Evolutionary conservation across 2,888 invertebrate species (phyloP).

Genomic region (Monopis laevigella): DNA sequence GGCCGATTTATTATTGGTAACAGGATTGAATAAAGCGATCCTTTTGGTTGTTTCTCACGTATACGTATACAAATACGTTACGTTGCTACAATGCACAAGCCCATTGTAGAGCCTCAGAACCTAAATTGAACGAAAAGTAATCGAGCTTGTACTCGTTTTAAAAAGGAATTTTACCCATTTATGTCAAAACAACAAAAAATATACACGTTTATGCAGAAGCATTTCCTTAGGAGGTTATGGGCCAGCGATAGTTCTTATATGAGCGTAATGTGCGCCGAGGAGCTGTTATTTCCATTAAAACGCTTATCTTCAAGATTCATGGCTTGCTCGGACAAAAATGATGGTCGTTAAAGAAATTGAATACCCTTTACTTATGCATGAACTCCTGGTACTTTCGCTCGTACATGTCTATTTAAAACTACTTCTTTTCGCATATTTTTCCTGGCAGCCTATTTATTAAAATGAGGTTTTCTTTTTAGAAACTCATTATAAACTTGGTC

Average conservation of each 20-base stretch:
- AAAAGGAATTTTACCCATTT: not conserved
- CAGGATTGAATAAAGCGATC: too few relatives aligned
- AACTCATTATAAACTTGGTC: too few relatives aligned
- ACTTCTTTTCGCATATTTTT: too few relatives aligned
- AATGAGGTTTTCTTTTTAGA: too few relatives aligned
- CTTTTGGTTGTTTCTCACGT: too few relatives aligned
- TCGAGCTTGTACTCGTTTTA: not conserved
- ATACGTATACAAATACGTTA: too few relatives aligned
- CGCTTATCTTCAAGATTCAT: slow-evolving; percentile 57
- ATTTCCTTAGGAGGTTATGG: slow-evolving; percentile 37
- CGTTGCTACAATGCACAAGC: too few relatives aligned
- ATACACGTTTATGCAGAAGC: slow-evolving; percentile 32
- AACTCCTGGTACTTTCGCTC: slow-evolving; percentile 26
- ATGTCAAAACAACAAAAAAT: slow-evolving; percentile 3
- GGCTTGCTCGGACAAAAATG: slow-evolving; percentile 42
- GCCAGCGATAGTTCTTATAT: slow-evolving; percentile 31
- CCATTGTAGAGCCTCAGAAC: too few relatives aligned
- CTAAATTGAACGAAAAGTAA: not conserved
- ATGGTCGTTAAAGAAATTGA: slow-evolving; percentile 55
- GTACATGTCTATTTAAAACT: slow-evolving; percentile 6
- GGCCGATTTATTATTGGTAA: too few relatives aligned
- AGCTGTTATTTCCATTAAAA: slow-evolving; percentile 52
- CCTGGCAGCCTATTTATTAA: too few relatives aligned
- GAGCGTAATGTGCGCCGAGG: slow-evolving; percentile 39
- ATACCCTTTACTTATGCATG: slow-evolving; percentile 44